Conservation (phyloP, 2,888 invertebrate species). For the Elysia crispata region DNA sequence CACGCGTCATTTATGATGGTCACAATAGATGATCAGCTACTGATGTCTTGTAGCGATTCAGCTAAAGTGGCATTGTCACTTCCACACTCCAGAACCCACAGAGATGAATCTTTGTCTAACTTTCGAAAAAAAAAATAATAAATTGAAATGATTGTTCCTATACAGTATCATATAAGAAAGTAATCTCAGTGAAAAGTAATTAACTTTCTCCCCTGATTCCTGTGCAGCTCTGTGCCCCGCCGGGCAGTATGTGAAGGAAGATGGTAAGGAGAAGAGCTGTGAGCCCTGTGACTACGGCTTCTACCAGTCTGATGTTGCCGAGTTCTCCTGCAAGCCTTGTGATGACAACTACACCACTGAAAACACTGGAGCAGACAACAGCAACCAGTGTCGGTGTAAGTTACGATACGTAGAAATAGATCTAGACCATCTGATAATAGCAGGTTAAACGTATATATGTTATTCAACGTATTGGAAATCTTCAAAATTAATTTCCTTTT, state of each 20-base stretch:
- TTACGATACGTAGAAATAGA: too few species aligned
- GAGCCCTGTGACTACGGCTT: conserved; percentile 31
- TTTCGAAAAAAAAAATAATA: neutral
- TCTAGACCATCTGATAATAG: too few species aligned
- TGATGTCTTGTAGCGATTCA: too few species aligned
- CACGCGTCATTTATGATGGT: too few species aligned
- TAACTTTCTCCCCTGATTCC: neutral
- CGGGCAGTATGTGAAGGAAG: conserved; percentile 31
- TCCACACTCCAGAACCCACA: too few species aligned
- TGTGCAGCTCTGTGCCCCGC: conserved; percentile 31
- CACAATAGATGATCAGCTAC: too few species aligned
- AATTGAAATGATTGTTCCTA: neutral
- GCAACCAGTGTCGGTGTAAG: conserved; percentile 45
- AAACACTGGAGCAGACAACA: conserved; percentile 6
- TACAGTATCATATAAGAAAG: neutral
- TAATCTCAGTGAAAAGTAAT: neutral
- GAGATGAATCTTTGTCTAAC: neutral
- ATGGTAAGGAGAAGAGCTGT: neutral
- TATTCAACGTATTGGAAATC: too few species aligned
- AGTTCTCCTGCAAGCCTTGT: conserved; percentile 41
- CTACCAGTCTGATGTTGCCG: conserved; percentile 47
- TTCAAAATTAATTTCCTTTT: too few species aligned
- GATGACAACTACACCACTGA: conserved; percentile 48
- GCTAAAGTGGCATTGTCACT: too few species aligned
- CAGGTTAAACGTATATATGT: too few species aligned